Evolutionary conservation across 2,888 invertebrate genomes (phyloP).

Genomic region (Scelioninae gen. 1): DNA sequence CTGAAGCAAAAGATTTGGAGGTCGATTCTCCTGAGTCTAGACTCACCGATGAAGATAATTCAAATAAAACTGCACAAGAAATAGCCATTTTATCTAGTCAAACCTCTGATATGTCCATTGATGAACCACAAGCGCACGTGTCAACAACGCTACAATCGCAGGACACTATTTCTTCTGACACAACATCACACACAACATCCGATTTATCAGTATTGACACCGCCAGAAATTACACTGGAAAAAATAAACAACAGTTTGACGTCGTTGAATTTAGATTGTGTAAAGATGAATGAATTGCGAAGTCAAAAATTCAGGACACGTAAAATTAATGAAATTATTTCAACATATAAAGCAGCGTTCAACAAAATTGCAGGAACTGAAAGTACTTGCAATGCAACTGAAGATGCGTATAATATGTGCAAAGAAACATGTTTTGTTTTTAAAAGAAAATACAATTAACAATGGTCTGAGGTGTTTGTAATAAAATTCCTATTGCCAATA

Average conservation of each 20-base stretch:
- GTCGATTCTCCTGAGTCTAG: slow-evolving; percentile 18
- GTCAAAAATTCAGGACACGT: slow-evolving; percentile 11
- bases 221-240: slow-evolving; percentile 29
- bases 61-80: slow-evolving; percentile 12
- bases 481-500: no score
- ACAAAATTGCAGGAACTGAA: slow-evolving; percentile 29
- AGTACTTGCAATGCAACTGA: no score
- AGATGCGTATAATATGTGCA: no score
- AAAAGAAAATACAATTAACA: no score
- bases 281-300: slow-evolving; percentile 22
- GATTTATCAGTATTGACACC: slow-evolving; percentile 30
- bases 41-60: slow-evolving; percentile 15
- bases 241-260: slow-evolving; percentile 26
- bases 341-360: slow-evolving; percentile 35
- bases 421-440: no score
- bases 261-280: slow-evolving; percentile 23
- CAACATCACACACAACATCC: slow-evolving; percentile 16
- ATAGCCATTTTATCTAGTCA: slow-evolving; percentile 31
- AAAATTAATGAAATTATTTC: slow-evolving; percentile 45
- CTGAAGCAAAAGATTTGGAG: slow-evolving; percentile 14
- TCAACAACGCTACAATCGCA: slow-evolving; percentile 23
- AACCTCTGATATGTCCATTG: slow-evolving; percentile 20
- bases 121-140: slow-evolving; percentile 22
- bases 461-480: no score
- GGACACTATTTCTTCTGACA: slow-evolving; percentile 10